Conservation (phyloP, 2,113 vertebrate genomes). For the Amblyopsis rosae region DNA sequence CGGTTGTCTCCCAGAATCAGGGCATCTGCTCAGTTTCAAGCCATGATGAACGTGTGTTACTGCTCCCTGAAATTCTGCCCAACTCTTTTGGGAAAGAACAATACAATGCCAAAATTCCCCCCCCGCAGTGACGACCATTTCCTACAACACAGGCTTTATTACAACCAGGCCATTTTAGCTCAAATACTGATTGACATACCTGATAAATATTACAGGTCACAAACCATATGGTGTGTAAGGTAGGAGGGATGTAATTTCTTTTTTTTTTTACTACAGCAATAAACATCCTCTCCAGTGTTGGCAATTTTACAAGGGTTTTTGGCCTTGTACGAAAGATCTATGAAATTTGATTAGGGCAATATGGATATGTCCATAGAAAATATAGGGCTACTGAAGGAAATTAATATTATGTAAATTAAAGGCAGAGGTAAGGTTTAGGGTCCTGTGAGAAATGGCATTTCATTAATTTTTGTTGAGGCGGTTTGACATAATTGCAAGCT, state of each 20-base stretch:
- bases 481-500: constrained; percentile 80
- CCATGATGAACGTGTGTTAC: constrained; percentile 36
- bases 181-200: constrained; percentile 21
- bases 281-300: constrained; percentile 68
- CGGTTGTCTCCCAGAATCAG: neutral
- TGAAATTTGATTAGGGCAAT: constrained; percentile 74
- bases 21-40: constrained; percentile 16
- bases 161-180: constrained; percentile 4
- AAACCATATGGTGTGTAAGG: constrained; percentile 6
- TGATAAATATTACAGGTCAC: neutral
- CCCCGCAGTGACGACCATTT: neutral
- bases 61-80: constrained; percentile 26
- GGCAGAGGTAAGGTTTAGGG: constrained; percentile 42
- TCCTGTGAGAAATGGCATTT: constrained; percentile 72
- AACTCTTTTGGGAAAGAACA: constrained; percentile 20
- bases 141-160: constrained; percentile 20
- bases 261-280: constrained; percentile 39
- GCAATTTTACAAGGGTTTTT: constrained; percentile 67
- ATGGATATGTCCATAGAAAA: constrained; percentile 76
- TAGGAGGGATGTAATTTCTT: too few species aligned
- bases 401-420: constrained; percentile 85
- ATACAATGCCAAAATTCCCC: constrained; percentile 22
- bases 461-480: constrained; percentile 75
- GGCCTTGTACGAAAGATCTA: constrained; percentile 65
- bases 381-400: constrained; percentile 61